Evolutionary conservation across 2,113 vertebrate species (phyloP).

Genomic region (Protobothrops flavoviridis): DNA sequence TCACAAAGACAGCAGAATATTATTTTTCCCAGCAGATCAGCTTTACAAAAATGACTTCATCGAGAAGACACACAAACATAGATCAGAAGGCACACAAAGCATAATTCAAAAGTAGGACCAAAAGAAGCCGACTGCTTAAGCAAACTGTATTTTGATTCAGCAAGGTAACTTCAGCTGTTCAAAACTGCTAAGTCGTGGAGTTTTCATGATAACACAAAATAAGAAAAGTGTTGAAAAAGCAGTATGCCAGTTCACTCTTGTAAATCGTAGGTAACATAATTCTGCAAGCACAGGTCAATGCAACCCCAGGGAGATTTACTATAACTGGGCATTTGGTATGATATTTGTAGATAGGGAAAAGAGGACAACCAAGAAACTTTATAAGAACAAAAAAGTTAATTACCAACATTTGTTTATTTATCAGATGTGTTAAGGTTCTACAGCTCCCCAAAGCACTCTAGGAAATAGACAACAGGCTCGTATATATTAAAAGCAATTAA

Average conservation of each 20-base stretch:
- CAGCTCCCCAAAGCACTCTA: neutral
- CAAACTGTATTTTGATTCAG: constrained; percentile 14
- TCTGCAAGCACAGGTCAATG: constrained; percentile 33
- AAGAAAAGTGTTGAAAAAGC: constrained; percentile 28
- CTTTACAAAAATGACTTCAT: constrained; percentile 5
- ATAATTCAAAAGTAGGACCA: constrained; percentile 13
- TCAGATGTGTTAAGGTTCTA: neutral
- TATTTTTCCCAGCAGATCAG: constrained; percentile 18
- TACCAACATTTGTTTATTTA: neutral
- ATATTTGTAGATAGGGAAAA: constrained; percentile 47
- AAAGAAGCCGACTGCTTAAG: constrained; percentile 5
- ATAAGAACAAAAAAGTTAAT: neutral
- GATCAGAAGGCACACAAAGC: neutral
- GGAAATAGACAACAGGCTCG: neutral
- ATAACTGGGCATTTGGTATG: constrained; percentile 65
- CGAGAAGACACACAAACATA: neutral
- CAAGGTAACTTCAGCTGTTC: constrained; percentile 19
- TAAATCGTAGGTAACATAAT: constrained; percentile 38
- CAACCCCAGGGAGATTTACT: constrained; percentile 68
- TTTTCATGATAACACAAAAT: neutral
- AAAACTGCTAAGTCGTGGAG: constrained; percentile 37
- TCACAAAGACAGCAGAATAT: neutral
- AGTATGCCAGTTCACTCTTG: constrained; percentile 41
- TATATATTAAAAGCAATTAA: neutral
- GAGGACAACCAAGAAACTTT: neutral